Evolutionary conservation across 2,888 invertebrate species (phyloP).

Genomic region (Hoplodrina ambigua): DNA sequence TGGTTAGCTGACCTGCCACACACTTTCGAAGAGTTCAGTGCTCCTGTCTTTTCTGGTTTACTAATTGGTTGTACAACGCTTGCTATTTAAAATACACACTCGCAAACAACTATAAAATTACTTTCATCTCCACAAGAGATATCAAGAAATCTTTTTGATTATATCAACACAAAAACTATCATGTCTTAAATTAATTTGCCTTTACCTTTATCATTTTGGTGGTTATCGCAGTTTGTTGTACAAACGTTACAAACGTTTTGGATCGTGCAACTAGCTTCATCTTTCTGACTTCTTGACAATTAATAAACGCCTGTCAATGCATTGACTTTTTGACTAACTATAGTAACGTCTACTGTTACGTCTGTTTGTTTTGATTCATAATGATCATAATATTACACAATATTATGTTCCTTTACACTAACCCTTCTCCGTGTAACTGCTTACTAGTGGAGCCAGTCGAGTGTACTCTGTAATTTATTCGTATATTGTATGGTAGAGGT

Average conservation of each 20-base stretch:
- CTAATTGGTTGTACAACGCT: neutral
- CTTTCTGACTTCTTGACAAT: neutral
- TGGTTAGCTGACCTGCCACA: constrained; percentile 18
- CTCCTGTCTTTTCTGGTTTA: constrained; percentile 12
- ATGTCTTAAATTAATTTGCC: neutral
- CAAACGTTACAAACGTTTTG: neutral
- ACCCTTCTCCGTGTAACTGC: constrained; percentile 13
- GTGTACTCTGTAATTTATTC: constrained; percentile 45
- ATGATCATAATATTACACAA: constrained; percentile 20
- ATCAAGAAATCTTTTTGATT: neutral
- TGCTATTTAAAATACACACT: constrained; percentile 1
- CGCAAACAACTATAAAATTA: neutral
- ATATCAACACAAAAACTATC: neutral
- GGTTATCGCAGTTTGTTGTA: too few relatives aligned
- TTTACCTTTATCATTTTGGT: too few relatives aligned
- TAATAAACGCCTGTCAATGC: neutral
- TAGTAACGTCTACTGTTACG: too few relatives aligned
- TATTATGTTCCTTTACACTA: neutral
- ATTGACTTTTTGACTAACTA: neutral
- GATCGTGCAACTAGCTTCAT: neutral
- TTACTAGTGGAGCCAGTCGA: constrained; percentile 5
- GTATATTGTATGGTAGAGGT: constrained; percentile 11
- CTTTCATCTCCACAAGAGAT: neutral
- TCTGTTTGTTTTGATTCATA: neutral
- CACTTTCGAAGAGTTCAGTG: constrained; percentile 29